Evolutionary conservation across 35 echinoderm and acorn worm genomes (phyloP).

Genomic region (Heliocidaris tuberculata): DNA sequence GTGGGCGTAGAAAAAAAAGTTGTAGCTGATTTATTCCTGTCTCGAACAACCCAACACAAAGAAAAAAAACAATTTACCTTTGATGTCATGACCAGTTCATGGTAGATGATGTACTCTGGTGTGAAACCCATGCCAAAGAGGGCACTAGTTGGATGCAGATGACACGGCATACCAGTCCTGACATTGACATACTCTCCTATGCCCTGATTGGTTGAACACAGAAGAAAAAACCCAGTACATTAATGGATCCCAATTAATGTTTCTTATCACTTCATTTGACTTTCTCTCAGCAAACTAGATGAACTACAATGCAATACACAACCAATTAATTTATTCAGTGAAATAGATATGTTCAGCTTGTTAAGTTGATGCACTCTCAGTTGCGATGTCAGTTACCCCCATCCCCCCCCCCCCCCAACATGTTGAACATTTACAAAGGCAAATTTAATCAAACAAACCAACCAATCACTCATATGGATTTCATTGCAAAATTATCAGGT

Average conservation of each 20-base stretch:
- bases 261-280: background rate
- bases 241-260: background rate
- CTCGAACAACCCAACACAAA: background rate
- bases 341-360: too few species aligned
- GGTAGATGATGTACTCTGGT: slow-evolving; percentile 98
- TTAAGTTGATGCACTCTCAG: too few species aligned
- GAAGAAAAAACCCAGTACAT: background rate
- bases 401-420: too few species aligned
- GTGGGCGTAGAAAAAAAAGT: too few species aligned
- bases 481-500: too few species aligned
- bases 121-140: slow-evolving; percentile 99
- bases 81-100: slow-evolving; percentile 97
- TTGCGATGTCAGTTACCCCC: too few species aligned
- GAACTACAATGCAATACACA: too few species aligned
- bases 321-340: too few species aligned
- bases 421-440: too few species aligned
- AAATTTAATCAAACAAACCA: too few species aligned
- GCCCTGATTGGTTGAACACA: slow-evolving; percentile 54
- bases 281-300: background rate
- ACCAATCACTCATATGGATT: too few species aligned
- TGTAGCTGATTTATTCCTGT: too few species aligned
- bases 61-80: slow-evolving; percentile 64
- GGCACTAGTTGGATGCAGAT: slow-evolving; percentile 96
- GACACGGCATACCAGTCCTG: slow-evolving; percentile 97
- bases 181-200: slow-evolving; percentile 99